phyloP scores from a whole-genome alignment of 2,888 invertebrate genomes.

The Uropetala carovei region DNA sequence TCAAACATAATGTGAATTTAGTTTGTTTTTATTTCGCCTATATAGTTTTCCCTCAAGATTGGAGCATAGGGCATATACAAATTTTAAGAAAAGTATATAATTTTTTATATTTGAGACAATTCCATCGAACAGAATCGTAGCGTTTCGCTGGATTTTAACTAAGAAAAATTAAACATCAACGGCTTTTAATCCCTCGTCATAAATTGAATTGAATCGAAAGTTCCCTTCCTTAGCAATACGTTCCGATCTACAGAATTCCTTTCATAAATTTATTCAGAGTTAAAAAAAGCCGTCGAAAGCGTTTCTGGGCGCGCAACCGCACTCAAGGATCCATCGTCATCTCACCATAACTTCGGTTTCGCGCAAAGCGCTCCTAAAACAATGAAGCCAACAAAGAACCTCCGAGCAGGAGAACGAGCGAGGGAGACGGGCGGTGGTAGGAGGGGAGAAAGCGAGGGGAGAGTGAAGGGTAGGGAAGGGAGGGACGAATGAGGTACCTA shows the following conservation, averaged over 20 bases:
- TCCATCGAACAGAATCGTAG: too few species aligned
- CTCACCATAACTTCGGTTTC: neutral
- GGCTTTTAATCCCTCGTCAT: too few species aligned
- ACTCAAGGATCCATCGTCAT: slow-evolving; percentile 19
- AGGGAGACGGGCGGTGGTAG: neutral
- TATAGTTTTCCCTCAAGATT: too few species aligned
- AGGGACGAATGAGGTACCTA: too few species aligned
- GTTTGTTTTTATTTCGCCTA: too few species aligned
- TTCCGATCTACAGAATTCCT: neutral
- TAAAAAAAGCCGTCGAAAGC: neutral
- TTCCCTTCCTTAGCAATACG: neutral
- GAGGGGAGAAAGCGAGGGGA: neutral
- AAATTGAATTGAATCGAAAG: neutral
- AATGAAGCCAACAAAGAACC: slow-evolving; percentile 1
- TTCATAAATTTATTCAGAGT: neutral
- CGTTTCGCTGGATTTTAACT: too few species aligned
- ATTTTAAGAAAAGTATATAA: too few species aligned
- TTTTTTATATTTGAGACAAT: too few species aligned
- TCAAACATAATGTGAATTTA: too few species aligned
- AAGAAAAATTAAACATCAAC: too few species aligned
- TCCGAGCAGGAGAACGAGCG: neutral
- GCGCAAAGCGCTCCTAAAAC: neutral
- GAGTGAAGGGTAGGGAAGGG: neutral
- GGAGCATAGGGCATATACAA: too few species aligned
- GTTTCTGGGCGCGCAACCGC: neutral